These are phyloP conservation scores for Recurvirostra avosetta DNA, from an alignment of 2,113 vertebrate genomes.

Conservation along the genomic window DNA sequence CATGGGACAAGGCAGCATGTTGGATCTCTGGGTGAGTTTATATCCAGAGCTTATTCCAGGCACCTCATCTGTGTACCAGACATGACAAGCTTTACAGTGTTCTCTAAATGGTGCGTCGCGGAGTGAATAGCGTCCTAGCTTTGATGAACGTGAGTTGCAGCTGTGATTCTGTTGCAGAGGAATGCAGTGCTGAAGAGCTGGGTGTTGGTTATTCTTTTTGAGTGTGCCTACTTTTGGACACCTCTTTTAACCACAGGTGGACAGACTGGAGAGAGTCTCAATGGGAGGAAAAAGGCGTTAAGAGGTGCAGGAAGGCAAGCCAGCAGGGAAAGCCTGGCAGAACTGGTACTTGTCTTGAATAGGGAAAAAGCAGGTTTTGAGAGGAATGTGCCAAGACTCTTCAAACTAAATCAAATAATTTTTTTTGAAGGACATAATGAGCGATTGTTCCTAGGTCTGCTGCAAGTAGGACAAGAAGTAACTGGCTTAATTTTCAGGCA, in stretches of 20 bases:
- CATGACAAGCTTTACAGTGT: rapidly evolving
- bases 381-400: not conserved
- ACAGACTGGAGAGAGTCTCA: not conserved
- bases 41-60: not conserved
- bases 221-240: not conserved
- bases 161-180: not conserved
- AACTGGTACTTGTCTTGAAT: not conserved
- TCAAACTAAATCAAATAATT: not conserved
- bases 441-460: not conserved
- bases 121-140: not conserved
- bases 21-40: not conserved
- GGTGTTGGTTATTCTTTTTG: not conserved
- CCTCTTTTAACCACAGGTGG: not conserved
- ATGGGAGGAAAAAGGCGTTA: not conserved
- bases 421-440: not conserved
- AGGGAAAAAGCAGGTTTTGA: not conserved
- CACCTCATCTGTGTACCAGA: not conserved
- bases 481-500: not conserved
- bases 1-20: not conserved
- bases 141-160: not conserved
- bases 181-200: not conserved
- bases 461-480: slow-evolving; percentile 8
- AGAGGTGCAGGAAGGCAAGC: not conserved
- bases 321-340: not conserved
- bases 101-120: not conserved